Evolutionary conservation across 2,113 vertebrate genomes (phyloP).

Genomic region (Spilogale gracilis): DNA sequence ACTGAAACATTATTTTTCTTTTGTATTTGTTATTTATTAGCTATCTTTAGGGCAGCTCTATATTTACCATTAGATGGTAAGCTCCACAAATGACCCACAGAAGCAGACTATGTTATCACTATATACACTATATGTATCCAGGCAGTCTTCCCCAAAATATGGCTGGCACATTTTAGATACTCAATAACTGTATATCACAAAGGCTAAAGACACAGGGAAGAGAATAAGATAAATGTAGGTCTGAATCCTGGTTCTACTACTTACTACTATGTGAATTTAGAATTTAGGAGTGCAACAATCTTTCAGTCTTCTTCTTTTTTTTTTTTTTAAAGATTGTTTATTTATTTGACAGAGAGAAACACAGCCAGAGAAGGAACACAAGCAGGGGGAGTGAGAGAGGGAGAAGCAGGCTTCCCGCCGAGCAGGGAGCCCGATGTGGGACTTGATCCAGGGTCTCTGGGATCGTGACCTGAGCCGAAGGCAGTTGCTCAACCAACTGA

Average conservation of each 20-base stretch:
- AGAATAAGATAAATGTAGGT: not conserved
- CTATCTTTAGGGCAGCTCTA: not conserved
- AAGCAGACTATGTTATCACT: not conserved
- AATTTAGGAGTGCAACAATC: not conserved
- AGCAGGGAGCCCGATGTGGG: no score
- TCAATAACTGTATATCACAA: not conserved
- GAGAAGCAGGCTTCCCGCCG: no score
- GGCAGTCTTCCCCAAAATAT: not conserved
- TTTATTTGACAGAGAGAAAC: no score
- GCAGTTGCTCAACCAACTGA: no score
- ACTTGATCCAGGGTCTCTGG: no score
- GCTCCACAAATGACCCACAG: not conserved
- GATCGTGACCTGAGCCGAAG: no score
- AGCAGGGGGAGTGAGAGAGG: no score
- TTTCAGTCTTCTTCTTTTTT: not conserved
- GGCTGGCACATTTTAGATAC: not conserved
- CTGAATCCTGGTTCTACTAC: not conserved
- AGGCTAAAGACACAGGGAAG: slow-evolving; percentile 13
- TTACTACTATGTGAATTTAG: not conserved
- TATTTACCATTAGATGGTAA: not conserved
- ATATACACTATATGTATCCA: not conserved
- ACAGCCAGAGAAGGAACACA: no score
- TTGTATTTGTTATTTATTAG: not conserved
- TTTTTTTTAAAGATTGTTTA: no score
- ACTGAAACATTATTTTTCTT: not conserved